Conservation (phyloP, 2,888 invertebrate species). For the Metacarcinus magister region DNA sequence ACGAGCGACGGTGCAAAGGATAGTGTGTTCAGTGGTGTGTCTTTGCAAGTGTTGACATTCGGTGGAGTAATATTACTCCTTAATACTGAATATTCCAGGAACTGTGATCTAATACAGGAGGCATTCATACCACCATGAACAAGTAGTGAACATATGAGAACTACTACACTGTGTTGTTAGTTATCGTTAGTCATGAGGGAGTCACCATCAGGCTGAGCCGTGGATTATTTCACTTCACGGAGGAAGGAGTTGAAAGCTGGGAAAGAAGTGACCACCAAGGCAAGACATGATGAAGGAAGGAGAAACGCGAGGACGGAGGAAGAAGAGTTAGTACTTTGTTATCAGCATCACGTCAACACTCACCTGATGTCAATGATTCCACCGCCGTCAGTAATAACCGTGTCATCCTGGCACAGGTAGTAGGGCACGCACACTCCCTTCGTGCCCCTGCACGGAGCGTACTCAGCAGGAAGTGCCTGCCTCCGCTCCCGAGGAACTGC, state of each 20-base stretch:
- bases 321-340: neutral
- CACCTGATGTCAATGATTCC: slow-evolving; percentile 92
- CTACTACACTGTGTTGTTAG: no score
- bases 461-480: neutral
- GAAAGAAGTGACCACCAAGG: no score
- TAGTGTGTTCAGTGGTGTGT: neutral
- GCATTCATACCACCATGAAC: neutral
- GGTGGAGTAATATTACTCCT: no score
- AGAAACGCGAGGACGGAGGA: neutral
- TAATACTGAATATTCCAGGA: no score
- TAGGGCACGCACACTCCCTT: slow-evolving; percentile 91
- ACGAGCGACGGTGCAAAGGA: neutral
- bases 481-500: slow-evolving; percentile 27
- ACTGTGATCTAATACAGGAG: neutral
- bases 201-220: neutral
- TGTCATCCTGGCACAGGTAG: slow-evolving; percentile 89
- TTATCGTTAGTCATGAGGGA: neutral
- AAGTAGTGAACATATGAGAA: neutral
- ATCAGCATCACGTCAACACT: neutral
- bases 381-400: slow-evolving; percentile 89
- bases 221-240: neutral
- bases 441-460: neutral
- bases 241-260: no score
- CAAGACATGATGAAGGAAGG: no score
- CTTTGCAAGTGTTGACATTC: neutral